Conservation (phyloP, 2,797 vertebrate species). For the Crax fasciolata region DNA sequence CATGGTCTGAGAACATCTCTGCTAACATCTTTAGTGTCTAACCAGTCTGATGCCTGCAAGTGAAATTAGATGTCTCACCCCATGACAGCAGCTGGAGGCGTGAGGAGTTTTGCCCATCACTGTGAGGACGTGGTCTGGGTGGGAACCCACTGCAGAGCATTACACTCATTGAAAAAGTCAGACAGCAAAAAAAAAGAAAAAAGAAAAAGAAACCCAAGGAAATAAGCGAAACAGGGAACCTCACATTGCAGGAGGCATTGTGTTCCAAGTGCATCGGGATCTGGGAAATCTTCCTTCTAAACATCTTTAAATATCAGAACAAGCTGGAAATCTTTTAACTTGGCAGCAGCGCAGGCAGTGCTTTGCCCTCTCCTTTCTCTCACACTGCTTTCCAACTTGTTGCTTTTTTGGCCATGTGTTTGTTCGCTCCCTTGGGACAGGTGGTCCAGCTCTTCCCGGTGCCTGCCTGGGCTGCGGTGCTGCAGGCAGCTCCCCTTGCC, state of each 20-base stretch:
- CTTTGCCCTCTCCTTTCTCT: conserved; percentile 13
- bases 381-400: neutral
- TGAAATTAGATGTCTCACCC: neutral
- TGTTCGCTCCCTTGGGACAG: conserved; percentile 45
- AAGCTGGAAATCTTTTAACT: conserved; percentile 66
- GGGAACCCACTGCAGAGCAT: neutral
- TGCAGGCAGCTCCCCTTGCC: neutral
- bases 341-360: neutral
- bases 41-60: neutral
- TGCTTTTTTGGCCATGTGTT: neutral
- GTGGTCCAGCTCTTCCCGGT: neutral
- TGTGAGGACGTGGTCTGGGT: neutral
- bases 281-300: conserved; percentile 27
- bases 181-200: neutral
- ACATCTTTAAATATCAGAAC: conserved; percentile 24
- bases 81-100: neutral
- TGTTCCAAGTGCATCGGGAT: neutral
- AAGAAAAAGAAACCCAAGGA: neutral
- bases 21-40: neutral
- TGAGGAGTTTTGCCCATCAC: neutral
- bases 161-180: neutral
- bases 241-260: neutral
- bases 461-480: neutral
- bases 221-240: neutral
- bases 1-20: neutral